These are phyloP conservation scores for Centropus unirufus DNA, from an alignment of 2,113 vertebrate genomes.

Conservation along the genomic window DNA sequence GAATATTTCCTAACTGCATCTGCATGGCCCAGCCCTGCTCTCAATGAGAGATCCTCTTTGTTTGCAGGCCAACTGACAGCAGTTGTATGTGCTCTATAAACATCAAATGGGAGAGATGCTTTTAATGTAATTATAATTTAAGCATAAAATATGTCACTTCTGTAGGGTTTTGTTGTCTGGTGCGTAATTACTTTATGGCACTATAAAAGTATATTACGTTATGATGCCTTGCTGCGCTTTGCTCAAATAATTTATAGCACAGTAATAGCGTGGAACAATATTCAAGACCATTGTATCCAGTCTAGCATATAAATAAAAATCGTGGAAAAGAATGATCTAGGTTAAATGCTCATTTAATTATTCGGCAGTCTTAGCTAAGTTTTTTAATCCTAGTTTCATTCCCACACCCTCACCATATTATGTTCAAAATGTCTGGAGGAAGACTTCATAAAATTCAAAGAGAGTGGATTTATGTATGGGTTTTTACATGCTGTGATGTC, in stretches of 20 bases:
- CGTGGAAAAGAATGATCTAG: constrained; percentile 32
- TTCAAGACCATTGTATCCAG: constrained; percentile 41
- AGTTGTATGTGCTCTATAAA: background rate
- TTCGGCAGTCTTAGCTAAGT: background rate
- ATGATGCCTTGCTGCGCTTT: constrained; percentile 28
- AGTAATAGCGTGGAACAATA: constrained; percentile 56
- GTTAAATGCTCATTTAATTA: constrained; percentile 33
- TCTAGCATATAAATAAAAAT: constrained; percentile 42
- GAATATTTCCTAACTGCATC: background rate
- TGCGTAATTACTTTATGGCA: constrained; percentile 46
- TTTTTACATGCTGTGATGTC: background rate
- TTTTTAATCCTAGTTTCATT: background rate
- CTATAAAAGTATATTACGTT: constrained; percentile 57
- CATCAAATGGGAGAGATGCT: constrained; percentile 25
- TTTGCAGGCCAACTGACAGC: background rate
- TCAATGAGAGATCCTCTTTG: background rate
- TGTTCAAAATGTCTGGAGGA: background rate
- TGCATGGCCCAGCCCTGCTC: background rate
- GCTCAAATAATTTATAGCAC: constrained; percentile 64
- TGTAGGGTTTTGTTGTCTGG: constrained; percentile 40
- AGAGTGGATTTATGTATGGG: background rate
- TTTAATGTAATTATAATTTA: constrained; percentile 71
- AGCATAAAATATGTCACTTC: constrained; percentile 66
- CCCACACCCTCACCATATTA: constrained; percentile 3
- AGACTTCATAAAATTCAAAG: background rate